Evolutionary conservation across 2,113 vertebrate genomes (phyloP), one percentile per base, ranked within the genome.

Genomic region (Anhinga rufa): DNA sequence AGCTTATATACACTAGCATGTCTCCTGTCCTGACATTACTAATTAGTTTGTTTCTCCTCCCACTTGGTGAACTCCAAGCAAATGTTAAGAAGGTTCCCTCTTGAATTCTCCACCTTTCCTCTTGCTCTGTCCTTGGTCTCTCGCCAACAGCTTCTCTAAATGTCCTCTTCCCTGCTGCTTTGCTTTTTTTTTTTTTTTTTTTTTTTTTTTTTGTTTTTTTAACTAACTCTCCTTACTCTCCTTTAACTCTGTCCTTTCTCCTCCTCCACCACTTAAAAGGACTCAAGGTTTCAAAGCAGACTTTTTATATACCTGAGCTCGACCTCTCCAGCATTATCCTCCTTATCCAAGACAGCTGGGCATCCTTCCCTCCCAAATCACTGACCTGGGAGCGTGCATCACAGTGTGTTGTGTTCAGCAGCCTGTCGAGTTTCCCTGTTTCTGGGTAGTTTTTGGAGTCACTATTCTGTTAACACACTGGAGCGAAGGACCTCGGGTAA

Each of bases 61-160:
- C 95, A 94, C 94, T 95, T 9, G 4, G 44, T 72, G 74, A 93
- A 57, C 52, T 93, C 85, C 51, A 80, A 92, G 86, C 34, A 38
- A 87, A 85, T 20, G 62, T 60, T 85, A 75, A 84, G 84, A 89
- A 95, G 46, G 75, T 79, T 96, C 36, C 58, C 40, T 40, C 70
- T 88, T 88, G 71, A 90, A 82, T 94, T 96, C 96, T 79, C 94
- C 96, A 96, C 93, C 94, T 97, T 97, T 97, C 95, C 90, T 96
- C 61, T 80, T 77, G 58, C 51, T 58, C 75, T 88, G 75, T 81
- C 62, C 46, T 85, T 92, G 87, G 58, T 94, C 34, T 77, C 68
- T 58, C 90, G 95, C 96, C 96, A 96, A 26, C 10, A 74, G 60
- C 34, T 49, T 92, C 44, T 82, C 57, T 40, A 87, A 94, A 85